Base-by-base conservation (phyloP, 1,140 invertebrate genomes). In the Drosophila setifemur region DNA sequence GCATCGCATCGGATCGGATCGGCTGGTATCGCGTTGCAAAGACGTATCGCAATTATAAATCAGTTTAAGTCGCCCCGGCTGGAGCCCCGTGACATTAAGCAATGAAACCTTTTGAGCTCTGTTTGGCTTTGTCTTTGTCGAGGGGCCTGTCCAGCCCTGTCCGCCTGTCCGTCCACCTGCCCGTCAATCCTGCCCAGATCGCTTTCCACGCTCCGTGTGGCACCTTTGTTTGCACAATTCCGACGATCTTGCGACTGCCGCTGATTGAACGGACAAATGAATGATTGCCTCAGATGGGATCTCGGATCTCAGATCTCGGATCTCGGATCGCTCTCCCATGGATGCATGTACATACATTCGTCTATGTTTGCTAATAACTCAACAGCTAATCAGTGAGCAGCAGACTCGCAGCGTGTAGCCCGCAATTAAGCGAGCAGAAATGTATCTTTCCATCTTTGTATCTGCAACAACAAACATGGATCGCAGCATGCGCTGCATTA, bases 331-430 rank as follows among this genome's bases (percentile, higher is more conserved):
- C n/a, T n/a, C n/a, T n/a, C 40, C 54, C 58, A 64, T 53, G 57
- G 57, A 44, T 31, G 57, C 50, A 45, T 53, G n/a, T n/a, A 39
- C 60, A 67, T 74, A 63, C 61, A 48, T 3, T 23, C 21, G 78
- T 83, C 79, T 83, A 40, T 83, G 81, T 83, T 83, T 83, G 79
- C 79, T 83, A 83, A 85, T 83, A 83, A 85, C 79, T 83, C 79
- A 83, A 83, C 79, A 83, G 79, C 71, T 83, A 83, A 83, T 83
- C 79, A 83, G 79, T 55, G 57, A 52, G 21, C 14, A 26, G 29
- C 31, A 33, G 31, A 33, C 14, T 53, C 49, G 14, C 78, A 85
- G 70, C 79, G 39, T 83, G 79, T 85, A 66, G 79, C 48, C 73
- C 50, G 78, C 78, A 83, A 83, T 83, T 83, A 83, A 83, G 72